Conservation (phyloP, 2,888 invertebrate genomes). For the Blastobasis lacticolella region DNA sequence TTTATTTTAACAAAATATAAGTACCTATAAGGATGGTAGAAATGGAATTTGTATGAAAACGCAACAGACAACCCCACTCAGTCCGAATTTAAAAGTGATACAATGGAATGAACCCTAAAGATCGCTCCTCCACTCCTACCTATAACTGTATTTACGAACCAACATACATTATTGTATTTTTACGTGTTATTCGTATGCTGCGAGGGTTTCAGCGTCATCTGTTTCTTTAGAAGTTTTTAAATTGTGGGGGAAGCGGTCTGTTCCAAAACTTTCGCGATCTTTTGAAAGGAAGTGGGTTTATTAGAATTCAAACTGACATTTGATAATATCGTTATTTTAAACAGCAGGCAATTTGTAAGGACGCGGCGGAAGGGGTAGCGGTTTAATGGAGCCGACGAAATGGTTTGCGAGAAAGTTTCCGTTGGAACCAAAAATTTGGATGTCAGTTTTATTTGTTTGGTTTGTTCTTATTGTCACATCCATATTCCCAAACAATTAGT, state of each 20-base stretch:
- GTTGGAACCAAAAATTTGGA: too few relatives aligned
- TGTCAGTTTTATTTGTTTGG: too few relatives aligned
- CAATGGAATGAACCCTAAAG: neutral
- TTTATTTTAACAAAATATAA: neutral
- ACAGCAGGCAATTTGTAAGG: too few relatives aligned
- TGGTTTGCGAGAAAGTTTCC: too few relatives aligned
- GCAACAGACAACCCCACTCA: neutral
- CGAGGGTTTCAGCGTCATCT: slow-evolving; percentile 54
- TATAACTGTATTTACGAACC: slow-evolving; percentile 48
- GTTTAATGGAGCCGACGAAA: too few relatives aligned
- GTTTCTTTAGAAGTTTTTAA: slow-evolving; percentile 58
- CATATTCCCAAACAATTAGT: too few relatives aligned
- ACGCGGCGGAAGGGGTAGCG: too few relatives aligned
- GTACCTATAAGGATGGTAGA: neutral
- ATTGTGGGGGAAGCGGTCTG: slow-evolving; percentile 32
- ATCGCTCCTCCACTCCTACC: slow-evolving; percentile 14
- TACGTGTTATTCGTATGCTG: slow-evolving; percentile 57
- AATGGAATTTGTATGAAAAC: too few relatives aligned
- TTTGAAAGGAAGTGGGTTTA: neutral
- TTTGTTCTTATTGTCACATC: too few relatives aligned
- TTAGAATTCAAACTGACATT: neutral
- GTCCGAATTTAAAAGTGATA: neutral
- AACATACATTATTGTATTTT: slow-evolving; percentile 61
- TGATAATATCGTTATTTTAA: too few relatives aligned
- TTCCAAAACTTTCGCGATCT: slow-evolving; percentile 9